Conservation (phyloP, 2,113 vertebrate species). For the Psilopogon haemacephalus region DNA sequence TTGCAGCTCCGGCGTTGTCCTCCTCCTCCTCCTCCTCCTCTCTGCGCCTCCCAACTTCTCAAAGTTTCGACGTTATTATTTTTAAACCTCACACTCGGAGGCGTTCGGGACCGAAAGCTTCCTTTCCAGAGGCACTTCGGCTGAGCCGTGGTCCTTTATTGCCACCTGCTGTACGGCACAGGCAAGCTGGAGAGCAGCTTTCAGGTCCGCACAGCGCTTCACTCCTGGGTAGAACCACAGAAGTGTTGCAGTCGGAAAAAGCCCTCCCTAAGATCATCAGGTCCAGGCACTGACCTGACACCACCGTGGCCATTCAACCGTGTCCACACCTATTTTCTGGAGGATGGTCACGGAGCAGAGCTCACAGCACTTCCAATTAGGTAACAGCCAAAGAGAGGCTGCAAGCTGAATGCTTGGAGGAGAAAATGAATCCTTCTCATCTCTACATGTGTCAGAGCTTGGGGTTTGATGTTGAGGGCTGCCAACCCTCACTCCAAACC, state of each 20-base stretch:
- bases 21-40: too few species aligned
- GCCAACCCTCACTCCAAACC: too few species aligned
- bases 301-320: too few species aligned
- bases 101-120: not conserved
- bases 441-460: not conserved
- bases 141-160: not conserved
- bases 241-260: too few species aligned
- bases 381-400: not conserved
- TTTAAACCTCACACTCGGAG: not conserved
- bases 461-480: not conserved
- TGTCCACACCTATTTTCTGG: too few species aligned
- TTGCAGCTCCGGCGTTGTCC: not conserved
- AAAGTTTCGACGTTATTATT: not conserved
- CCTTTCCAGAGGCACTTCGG: not conserved
- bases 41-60: not conserved
- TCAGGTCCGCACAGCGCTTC: not conserved
- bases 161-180: constrained; percentile 44
- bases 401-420: not conserved
- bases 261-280: too few species aligned
- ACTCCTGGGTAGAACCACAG: not conserved
- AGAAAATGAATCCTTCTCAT: not conserved
- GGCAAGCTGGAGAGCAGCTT: not conserved
- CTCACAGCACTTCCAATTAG: not conserved
- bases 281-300: too few species aligned
- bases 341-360: not conserved